Base-by-base conservation (phyloP, 2,888 invertebrate genomes). In the Oasisia sp. region DNA sequence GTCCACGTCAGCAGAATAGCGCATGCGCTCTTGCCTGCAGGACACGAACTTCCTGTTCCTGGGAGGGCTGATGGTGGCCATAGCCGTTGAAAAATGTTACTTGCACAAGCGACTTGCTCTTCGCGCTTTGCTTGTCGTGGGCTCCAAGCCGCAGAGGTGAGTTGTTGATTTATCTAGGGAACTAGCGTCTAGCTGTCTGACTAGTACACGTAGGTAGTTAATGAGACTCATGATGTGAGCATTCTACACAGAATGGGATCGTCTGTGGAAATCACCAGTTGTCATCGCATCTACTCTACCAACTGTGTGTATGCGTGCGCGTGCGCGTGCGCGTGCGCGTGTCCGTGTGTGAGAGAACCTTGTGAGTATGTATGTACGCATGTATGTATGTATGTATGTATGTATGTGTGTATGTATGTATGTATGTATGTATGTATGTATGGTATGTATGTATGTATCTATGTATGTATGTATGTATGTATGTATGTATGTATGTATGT, bases 51-150 rank as follows among this genome's bases (percentile, higher is more conserved):
- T 74, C n/a, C 74, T 91, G 45, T 95, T 95, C 92, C 92, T 95
- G n/a, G 98, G 98, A 0, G 98, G 98, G 19, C 97, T 98, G 94
- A 98, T 98, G 96, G 98, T 98, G 93, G 98, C 98, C 0, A 97
- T 98, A 0, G 98, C 98, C 0, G 98, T 98, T 0, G 98, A 98
- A 96, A 97, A 98, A 96, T 98, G 98, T 93, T 98, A 98, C 96
- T 96, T 98, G 58, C 98, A 98, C 94, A 98, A 98, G 96, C 97
- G 98, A 94, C 97, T 98, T 0, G 98, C 98, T 0, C 96, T 98
- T 93, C 97, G 98, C 96, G 98, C 98, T 11, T 98, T 98, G 92
- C 97, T 97, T 95, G 97, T 97, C 32, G 94, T 95, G 94, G 95
- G 95, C 38, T 93, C 94, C 5, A 95, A 93, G 90, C 93, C 94